Evolutionary conservation across 2,888 invertebrate genomes (phyloP), one percentile per base, ranked within the genome.

Genomic region (Ennomos fuscantarius): DNA sequence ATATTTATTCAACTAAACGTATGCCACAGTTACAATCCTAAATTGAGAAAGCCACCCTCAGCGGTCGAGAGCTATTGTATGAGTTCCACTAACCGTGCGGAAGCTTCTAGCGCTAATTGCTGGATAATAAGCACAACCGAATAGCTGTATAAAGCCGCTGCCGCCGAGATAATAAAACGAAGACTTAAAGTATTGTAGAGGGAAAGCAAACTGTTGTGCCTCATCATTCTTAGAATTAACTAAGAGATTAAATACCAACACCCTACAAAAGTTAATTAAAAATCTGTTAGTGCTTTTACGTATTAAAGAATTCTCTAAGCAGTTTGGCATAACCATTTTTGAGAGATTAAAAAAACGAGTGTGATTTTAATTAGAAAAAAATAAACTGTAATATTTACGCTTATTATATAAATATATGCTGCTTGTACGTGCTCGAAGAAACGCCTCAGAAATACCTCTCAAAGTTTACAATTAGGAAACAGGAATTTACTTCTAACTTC

Each of bases 41-140:
- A 34, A 13, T 24, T 24, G 35, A 15, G 33, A 13, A 43, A 15
- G 39, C 53, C 66, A 50, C 37, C 15, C 57, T 63, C 63, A 68
- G 68, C 49, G 55, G 49, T 57, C 60, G 59, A 66, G 61, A 53
- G 56, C 70, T 72, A 75, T 76, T 76, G 75, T 78, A 70, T 68
- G 49, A 52, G 70, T 70, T 72, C 62, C 63, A 55, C 60, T 70
- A 65, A 68, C 69, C 62, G 66, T 57, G 58, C 49, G 34, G 61
- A 54, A 63, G 62, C 68, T 68, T 65, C 55, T 63, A 73, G 71
- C 74, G 63, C 73, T 81, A 80, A 82, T 80, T 73, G 73, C 67
- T 69, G 66, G 61, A 67, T 73, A 74, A 72, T 70, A 70, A 68
- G 66, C 70, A 68, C 69, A 73, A 75, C 66, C 45, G 55, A 65